phyloP scores from a whole-genome alignment of 37 sponge, comb jelly and placozoan species.

The Amphimedon queenslandica region DNA sequence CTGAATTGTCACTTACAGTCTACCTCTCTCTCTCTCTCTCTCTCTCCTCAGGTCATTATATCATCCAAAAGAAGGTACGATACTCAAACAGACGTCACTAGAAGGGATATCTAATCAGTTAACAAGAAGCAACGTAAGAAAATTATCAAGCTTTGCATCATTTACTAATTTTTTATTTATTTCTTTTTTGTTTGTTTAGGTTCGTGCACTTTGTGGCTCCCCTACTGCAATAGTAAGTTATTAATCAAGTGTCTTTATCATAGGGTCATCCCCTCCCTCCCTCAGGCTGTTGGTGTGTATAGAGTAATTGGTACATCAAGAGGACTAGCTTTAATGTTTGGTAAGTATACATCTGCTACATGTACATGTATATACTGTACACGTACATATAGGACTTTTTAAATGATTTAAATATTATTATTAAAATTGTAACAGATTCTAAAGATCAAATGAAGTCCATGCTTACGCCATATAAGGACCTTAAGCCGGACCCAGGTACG shows the following conservation, averaged over 20 bases:
- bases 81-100: conserved; percentile 36
- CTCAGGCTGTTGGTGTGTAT: conserved; percentile 40
- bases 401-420: background rate
- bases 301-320: conserved; percentile 74
- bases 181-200: conserved; percentile 5
- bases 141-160: too few relatives aligned
- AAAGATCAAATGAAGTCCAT: conserved; percentile 48
- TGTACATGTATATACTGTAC: background rate
- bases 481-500: conserved; percentile 24
- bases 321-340: conserved; percentile 75
- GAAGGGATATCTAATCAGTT: conserved; percentile 64
- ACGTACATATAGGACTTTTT: background rate
- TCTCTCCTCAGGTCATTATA: too few relatives aligned
- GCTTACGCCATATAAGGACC: conserved; percentile 28
- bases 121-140: conserved; percentile 47
- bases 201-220: conserved; percentile 41
- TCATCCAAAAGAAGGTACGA: conserved; percentile 58
- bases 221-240: conserved; percentile 46
- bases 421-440: conserved; percentile 17
- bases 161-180: background rate
- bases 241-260: background rate
- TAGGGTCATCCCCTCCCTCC: background rate
- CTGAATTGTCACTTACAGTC: too few relatives aligned
- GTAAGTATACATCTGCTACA: conserved; percentile 22
- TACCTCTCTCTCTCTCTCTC: too few relatives aligned